Evolutionary conservation across 2,113 vertebrate genomes (phyloP), one percentile per base, ranked within the genome.

Genomic region (Scortum barcoo): DNA sequence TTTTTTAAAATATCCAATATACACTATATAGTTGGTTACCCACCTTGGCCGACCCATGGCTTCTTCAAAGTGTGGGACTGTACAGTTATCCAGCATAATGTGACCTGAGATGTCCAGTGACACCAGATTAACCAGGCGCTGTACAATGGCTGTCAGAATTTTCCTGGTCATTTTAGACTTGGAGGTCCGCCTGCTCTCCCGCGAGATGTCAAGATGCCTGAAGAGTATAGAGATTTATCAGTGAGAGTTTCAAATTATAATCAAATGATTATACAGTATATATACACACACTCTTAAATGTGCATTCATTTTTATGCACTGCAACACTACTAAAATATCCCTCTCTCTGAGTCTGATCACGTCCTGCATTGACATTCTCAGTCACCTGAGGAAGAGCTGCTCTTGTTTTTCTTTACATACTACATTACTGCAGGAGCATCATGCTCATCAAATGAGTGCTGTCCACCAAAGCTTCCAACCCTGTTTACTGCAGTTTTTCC

Each of bases 51-150:
- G 97, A 7, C 97, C 97, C 78, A 97, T 94, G 3, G 98, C 98
- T 82, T 99, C 98, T n/a, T 99, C 97, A 76, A 97, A 95, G 89
- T 95, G 96, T 4, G 97, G 95, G 65, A 97, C 95, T 2, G 97
- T 96, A 92, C 97, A 98, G 95, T 98, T 99, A 91, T 99, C 98
- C 84, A 97, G 94, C 96, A 99, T 98, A 78, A 96, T 94, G 90
- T 99, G 98, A 30, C 98, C 98, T 0, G 98, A 99, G 93, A 99
- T 97, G 92, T 99, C 98, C 71, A 99, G 94, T 0, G 98, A 99
- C 19, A 96, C 96, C 86, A 99, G 95, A 80, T 96, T 95, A 68
- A 95, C 94, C 91, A 99, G 92, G 80, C 96, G 95, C 89, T 98
- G 97, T 36, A 97, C 96, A 5, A 99, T 94, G 78, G 96, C 96